These are phyloP conservation scores for Standfussiana lucernea DNA, from an alignment of 2,888 invertebrate genomes.

Conservation along the genomic window DNA sequence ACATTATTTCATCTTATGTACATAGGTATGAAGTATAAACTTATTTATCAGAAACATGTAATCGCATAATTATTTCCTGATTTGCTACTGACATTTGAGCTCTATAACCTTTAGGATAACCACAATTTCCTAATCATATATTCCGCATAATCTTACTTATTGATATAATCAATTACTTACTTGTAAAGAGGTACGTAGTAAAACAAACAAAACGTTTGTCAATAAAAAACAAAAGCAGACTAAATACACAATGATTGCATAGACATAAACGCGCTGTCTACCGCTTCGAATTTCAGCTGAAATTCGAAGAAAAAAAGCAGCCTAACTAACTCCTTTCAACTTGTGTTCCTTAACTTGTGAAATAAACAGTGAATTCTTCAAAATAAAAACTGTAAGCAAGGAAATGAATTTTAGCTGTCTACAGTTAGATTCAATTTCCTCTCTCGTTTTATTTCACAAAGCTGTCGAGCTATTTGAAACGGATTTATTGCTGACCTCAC, in stretches of 20 bases:
- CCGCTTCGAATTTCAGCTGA: no score
- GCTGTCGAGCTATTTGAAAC: constrained; percentile 33
- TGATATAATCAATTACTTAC: neutral
- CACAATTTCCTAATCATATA: constrained; percentile 34
- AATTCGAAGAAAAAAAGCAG: neutral
- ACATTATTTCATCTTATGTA: neutral
- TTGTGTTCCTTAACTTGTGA: neutral
- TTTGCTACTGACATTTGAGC: constrained; percentile 53
- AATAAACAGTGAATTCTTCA: neutral
- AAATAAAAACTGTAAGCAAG: constrained; percentile 15
- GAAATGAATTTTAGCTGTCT: constrained; percentile 34
- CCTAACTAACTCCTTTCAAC: neutral
- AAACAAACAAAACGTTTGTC: neutral
- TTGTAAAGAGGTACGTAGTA: neutral
- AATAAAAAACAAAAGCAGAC: neutral
- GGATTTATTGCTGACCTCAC: constrained; percentile 50
- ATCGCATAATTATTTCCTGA: constrained; percentile 50
- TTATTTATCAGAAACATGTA: constrained; percentile 39
- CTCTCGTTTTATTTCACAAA: constrained; percentile 37
- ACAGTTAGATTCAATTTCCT: constrained; percentile 51
- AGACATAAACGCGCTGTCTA: neutral
- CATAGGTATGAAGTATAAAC: constrained; percentile 2
- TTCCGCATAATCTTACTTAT: constrained; percentile 18
- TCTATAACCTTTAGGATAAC: constrained; percentile 23
- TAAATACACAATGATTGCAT: neutral